Conservation (phyloP, 2,888 invertebrate genomes). For the Entomobrya multifasciata region DNA sequence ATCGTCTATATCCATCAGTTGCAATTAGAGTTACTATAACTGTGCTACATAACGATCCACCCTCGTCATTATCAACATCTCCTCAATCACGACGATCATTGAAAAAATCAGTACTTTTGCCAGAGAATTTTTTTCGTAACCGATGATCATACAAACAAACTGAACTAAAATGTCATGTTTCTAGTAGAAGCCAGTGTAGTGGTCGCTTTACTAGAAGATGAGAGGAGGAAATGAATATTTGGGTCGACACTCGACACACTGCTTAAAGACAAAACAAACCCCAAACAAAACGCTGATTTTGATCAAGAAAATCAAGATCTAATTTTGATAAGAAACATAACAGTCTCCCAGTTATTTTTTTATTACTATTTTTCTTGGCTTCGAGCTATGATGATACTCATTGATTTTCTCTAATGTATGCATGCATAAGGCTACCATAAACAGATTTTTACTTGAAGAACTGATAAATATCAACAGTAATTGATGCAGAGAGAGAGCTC, state of each 20-base stretch:
- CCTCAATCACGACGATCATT: conserved; percentile 31
- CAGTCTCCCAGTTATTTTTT: conserved; percentile 54
- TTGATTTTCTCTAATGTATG: conserved; percentile 35
- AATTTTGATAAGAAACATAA: conserved; percentile 44
- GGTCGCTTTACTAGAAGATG: conserved; percentile 19
- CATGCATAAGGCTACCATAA: neutral
- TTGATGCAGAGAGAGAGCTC: conserved; percentile 32
- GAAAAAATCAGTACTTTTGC: no score
- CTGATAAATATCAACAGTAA: conserved; percentile 33
- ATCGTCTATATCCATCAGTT: conserved; percentile 6
- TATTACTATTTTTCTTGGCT: conserved; percentile 50
- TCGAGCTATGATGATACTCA: conserved; percentile 33
- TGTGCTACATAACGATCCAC: conserved; percentile 60
- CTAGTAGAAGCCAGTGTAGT: neutral
- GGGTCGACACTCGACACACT: conserved; percentile 56
- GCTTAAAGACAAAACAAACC: conserved; percentile 46
- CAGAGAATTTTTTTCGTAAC: neutral
- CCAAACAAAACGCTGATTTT: conserved; percentile 20
- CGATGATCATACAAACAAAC: no score
- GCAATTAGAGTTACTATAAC: conserved; percentile 58
- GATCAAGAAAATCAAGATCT: conserved; percentile 53
- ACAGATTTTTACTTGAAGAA: neutral
- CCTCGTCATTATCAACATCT: conserved; percentile 50
- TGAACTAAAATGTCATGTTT: no score
- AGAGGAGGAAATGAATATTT: conserved; percentile 51